phyloP scores from a whole-genome alignment of 2,797 vertebrate species.

The Catharus ustulatus region DNA sequence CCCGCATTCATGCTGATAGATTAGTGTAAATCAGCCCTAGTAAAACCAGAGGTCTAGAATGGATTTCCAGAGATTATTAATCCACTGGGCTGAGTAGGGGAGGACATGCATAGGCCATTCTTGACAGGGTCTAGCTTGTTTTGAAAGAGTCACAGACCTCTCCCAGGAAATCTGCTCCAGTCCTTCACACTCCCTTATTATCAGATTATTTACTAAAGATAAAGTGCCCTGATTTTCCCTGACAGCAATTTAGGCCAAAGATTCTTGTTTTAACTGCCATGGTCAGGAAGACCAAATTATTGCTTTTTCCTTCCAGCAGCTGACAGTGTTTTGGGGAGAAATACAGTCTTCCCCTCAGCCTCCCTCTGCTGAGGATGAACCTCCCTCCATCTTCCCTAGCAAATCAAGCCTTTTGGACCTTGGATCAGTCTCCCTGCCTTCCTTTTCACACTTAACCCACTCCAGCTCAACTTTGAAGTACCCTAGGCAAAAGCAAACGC shows the following conservation, averaged over 20 bases:
- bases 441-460: not conserved
- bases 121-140: not conserved
- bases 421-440: not conserved
- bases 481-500: accelerated
- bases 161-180: not conserved
- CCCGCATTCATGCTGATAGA: not conserved
- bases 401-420: not conserved
- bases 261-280: not conserved
- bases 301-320: not conserved
- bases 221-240: not conserved
- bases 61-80: not conserved
- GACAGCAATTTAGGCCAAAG: not conserved
- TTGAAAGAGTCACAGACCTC: not conserved
- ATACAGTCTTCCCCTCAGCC: not conserved
- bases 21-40: not conserved
- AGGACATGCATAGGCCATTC: not conserved
- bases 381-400: not conserved
- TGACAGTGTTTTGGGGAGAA: not conserved
- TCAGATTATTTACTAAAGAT: not conserved
- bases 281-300: not conserved
- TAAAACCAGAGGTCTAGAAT: not conserved
- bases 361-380: not conserved
- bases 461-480: not conserved
- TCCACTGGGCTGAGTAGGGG: not conserved
- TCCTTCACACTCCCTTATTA: not conserved